Conservation (phyloP, 2,113 vertebrate genomes). For the Ailurus styani region DNA sequence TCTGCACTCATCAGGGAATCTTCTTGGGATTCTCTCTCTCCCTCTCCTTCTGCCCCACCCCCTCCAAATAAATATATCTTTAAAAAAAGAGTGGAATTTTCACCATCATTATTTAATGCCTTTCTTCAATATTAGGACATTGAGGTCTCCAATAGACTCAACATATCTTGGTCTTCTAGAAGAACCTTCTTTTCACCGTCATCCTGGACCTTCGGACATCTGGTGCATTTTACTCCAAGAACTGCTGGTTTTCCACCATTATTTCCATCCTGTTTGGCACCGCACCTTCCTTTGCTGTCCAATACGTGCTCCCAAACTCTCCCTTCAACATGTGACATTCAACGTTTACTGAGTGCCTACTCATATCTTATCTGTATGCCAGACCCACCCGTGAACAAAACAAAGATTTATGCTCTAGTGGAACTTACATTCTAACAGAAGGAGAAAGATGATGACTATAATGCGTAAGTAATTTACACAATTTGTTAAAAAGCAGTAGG, state of each 20-base stretch:
- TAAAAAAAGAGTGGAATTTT: not conserved
- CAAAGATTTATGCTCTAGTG: not conserved
- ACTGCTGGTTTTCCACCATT: not conserved
- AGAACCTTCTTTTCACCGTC: not conserved
- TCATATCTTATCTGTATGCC: not conserved
- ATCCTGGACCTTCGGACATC: not conserved
- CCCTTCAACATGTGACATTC: not conserved
- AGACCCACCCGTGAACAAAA: not conserved
- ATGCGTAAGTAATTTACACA: not conserved
- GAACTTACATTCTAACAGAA: not conserved
- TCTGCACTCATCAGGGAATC: not conserved
- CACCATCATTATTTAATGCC: not conserved
- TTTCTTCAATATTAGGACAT: not conserved
- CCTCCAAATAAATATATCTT: not conserved
- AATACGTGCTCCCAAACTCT: not conserved
- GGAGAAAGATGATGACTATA: not conserved
- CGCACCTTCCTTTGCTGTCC: rapidly evolving
- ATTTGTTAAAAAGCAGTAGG: not conserved
- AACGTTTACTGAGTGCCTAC: not conserved
- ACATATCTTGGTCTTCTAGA: not conserved
- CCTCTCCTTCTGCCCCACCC: not conserved
- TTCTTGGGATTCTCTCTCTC: not conserved
- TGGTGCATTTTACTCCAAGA: not conserved
- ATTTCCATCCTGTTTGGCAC: not conserved
- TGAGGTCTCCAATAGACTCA: not conserved